Conservation (phyloP, 2,888 invertebrate genomes). For the Hirtodrosophila trivittata region DNA sequence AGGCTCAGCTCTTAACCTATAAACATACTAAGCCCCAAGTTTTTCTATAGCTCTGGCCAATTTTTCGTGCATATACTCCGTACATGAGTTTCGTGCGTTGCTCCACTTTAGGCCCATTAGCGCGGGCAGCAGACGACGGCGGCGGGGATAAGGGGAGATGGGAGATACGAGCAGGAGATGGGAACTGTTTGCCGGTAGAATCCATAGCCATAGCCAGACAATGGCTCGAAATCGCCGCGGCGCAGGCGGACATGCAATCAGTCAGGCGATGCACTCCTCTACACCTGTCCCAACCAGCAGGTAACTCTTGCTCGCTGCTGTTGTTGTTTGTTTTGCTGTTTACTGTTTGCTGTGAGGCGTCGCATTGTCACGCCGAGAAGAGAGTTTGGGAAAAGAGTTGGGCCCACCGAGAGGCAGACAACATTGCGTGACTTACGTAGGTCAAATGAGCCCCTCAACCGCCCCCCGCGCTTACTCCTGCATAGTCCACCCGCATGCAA, state of each 20-base stretch:
- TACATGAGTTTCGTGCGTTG: conserved; percentile 78
- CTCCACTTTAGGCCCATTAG: conserved; percentile 73
- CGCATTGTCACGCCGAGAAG: conserved; percentile 70
- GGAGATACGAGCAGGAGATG: neutral
- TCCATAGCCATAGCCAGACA: conserved; percentile 47
- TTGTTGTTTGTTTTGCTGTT: conserved; percentile 26
- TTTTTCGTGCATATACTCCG: conserved; percentile 57
- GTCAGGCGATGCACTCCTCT: conserved; percentile 73
- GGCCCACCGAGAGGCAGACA: conserved; percentile 40
- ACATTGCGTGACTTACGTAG: conserved; percentile 77
- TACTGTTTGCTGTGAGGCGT: conserved; percentile 51
- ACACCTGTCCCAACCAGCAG: conserved; percentile 46
- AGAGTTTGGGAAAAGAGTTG: conserved; percentile 37
- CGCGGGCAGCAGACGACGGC: conserved; percentile 18
- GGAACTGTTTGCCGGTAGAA: conserved; percentile 12
- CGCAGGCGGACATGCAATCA: conserved; percentile 75
- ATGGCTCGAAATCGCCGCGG: conserved; percentile 36
- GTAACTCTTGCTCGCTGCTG: conserved; percentile 16
- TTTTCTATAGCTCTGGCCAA: conserved; percentile 43
- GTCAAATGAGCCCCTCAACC: conserved; percentile 42
- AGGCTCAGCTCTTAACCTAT: conserved; percentile 78
- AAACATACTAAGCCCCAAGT: conserved; percentile 60
- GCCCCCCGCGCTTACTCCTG: neutral
- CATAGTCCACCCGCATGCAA: conserved; percentile 10
- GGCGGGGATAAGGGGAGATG: neutral